phyloP scores from a whole-genome alignment of 2,888 invertebrate genomes.

The Aleiodes leptofemur region DNA sequence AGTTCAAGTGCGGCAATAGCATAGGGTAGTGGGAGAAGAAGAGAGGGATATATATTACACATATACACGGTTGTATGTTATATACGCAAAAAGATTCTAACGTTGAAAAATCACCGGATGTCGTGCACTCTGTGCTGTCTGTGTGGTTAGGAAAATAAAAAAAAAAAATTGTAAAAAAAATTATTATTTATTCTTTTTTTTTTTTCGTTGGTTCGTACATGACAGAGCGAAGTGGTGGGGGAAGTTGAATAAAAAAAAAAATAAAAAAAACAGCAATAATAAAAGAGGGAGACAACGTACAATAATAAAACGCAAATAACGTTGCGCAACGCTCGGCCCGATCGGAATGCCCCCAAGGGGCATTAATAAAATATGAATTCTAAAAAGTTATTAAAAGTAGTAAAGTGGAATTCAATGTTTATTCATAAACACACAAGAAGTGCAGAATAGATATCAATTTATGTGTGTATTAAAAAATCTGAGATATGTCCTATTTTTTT shows the following conservation, averaged over 20 bases:
- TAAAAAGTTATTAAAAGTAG: slow-evolving; percentile 70
- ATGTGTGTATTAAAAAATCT: slow-evolving; percentile 38
- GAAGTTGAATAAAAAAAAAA: slow-evolving; percentile 7
- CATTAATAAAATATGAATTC: slow-evolving; percentile 72
- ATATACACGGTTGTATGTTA: slow-evolving; percentile 18
- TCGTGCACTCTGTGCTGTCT: slow-evolving; percentile 34
- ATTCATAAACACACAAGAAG: slow-evolving; percentile 61
- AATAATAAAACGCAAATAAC: slow-evolving; percentile 73
- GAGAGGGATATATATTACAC: slow-evolving; percentile 37
- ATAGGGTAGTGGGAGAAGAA: slow-evolving; percentile 15
- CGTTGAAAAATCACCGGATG: slow-evolving; percentile 48
- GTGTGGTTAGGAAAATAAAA: slow-evolving; percentile 21
- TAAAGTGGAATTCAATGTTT: slow-evolving; percentile 70
- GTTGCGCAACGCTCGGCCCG: slow-evolving; percentile 69
- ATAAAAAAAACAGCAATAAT: slow-evolving; percentile 40
- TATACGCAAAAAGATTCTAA: slow-evolving; percentile 44
- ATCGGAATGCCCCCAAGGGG: slow-evolving; percentile 65
- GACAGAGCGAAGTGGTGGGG: slow-evolving; percentile 31
- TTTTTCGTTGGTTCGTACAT: no score
- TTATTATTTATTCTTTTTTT: slow-evolving; percentile 18
- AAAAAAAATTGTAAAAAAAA: not conserved
- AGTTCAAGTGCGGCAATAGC: slow-evolving; percentile 45
- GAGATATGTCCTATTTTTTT: slow-evolving; percentile 14
- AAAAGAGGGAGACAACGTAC: slow-evolving; percentile 57
- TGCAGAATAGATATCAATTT: not conserved